Percentiles rank a stretch among this genome's conserved stretches.
Evolutionary conservation across 2,113 vertebrate genomes (phyloP).

Genomic region (Dendrocopos noguchii): DNA sequence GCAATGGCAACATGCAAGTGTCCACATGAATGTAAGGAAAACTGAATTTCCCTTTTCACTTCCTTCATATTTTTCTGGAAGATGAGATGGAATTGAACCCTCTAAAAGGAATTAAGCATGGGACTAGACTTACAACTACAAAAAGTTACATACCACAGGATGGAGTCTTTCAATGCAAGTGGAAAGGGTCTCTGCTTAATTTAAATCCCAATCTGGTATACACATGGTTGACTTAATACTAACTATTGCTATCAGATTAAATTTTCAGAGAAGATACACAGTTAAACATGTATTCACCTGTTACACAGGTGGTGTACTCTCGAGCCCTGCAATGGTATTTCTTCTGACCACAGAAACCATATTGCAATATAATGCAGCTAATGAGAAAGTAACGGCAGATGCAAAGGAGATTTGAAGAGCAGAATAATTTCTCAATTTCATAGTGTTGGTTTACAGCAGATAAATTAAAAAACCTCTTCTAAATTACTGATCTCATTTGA

Average conservation of each 20-base stretch:
- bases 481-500: background rate
- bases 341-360: background rate
- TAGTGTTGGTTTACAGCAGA: conserved; percentile 4
- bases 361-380: conserved; percentile 30
- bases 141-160: background rate
- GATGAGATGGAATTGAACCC: background rate
- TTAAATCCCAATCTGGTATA: background rate
- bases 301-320: background rate
- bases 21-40: background rate
- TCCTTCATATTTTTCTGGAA: fast-evolving
- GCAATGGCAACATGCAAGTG: background rate
- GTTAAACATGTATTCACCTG: fast-evolving
- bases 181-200: background rate
- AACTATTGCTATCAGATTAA: background rate
- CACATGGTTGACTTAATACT: background rate
- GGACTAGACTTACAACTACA: background rate
- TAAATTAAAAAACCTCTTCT: background rate
- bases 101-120: background rate
- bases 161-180: background rate
- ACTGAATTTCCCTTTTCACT: background rate
- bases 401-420: conserved; percentile 44
- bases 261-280: background rate
- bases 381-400: conserved; percentile 53
- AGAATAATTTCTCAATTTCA: conserved; percentile 13
- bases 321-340: background rate